phyloP scores from a whole-genome alignment of 2,113 vertebrate genomes.

The Nerophis lumbriciformis region DNA sequence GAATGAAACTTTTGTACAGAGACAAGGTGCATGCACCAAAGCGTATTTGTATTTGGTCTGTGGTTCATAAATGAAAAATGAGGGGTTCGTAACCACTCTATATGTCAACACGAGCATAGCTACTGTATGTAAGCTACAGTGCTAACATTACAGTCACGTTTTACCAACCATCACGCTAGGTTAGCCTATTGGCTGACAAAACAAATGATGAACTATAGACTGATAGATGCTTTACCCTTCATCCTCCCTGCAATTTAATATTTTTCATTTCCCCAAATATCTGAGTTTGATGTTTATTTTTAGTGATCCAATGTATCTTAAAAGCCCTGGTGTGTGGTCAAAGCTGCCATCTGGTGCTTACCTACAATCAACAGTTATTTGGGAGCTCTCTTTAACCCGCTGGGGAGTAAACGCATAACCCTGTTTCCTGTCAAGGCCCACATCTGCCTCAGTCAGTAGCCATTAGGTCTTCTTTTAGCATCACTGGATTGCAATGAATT shows the following conservation, averaged over 20 bases:
- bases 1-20: too few relatives aligned
- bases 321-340: slow-evolving; percentile 21
- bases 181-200: too few relatives aligned
- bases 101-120: too few relatives aligned
- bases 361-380: slow-evolving; percentile 41
- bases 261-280: neutral
- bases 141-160: too few relatives aligned
- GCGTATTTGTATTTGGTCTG: too few relatives aligned
- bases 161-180: too few relatives aligned
- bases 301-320: neutral
- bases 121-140: too few relatives aligned
- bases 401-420: slow-evolving; percentile 35
- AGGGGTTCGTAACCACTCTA: too few relatives aligned
- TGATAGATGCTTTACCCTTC: too few relatives aligned
- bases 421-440: neutral
- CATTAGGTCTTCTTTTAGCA: neutral
- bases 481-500: slow-evolving; percentile 4
- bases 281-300: neutral
- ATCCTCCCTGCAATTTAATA: neutral
- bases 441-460: neutral
- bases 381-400: slow-evolving; percentile 27
- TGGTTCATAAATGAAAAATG: too few relatives aligned
- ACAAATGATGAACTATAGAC: too few relatives aligned
- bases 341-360: slow-evolving; percentile 11
- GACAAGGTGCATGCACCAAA: too few relatives aligned